A percentile compares a stretch with the other conserved stretches of the same genome.
Conservation (phyloP, 2,113 vertebrate species). For the Austrofundulus limnaeus region DNA sequence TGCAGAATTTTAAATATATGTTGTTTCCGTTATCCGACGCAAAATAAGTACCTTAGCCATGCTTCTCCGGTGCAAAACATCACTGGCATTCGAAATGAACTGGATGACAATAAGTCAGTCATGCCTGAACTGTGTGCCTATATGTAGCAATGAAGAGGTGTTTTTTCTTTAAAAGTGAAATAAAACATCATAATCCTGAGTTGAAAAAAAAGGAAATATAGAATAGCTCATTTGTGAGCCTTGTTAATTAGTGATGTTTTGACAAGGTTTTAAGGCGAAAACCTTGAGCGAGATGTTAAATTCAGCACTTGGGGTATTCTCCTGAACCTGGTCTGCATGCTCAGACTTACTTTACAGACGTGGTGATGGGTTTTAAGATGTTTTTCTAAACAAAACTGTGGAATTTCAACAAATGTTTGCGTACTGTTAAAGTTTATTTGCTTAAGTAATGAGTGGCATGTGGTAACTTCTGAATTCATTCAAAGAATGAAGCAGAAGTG, state of each 20-base stretch:
- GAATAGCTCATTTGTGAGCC: background rate
- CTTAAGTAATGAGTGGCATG: background rate
- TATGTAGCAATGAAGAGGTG: constrained; percentile 18
- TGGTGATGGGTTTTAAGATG: background rate
- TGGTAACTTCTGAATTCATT: too few relatives aligned
- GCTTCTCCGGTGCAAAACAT: constrained; percentile 26
- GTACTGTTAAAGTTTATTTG: background rate
- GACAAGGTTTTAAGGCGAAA: constrained; percentile 10
- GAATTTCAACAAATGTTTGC: background rate
- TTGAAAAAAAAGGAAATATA: constrained; percentile 25
- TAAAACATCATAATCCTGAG: constrained; percentile 1
- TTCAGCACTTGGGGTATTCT: background rate
- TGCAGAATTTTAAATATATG: background rate
- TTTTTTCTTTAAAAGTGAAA: constrained; percentile 19
- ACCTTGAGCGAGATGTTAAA: constrained; percentile 20
- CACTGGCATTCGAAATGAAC: constrained; percentile 10
- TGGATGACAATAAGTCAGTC: constrained; percentile 39
- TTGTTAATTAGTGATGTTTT: constrained; percentile 27
- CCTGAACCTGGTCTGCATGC: background rate
- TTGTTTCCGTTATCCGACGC: constrained; percentile 15
- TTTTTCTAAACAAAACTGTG: background rate
- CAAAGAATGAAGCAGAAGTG: background rate
- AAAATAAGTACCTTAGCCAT: background rate
- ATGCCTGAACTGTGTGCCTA: constrained; percentile 33
- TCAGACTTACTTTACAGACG: constrained; percentile 3